Percentiles rank a stretch among this genome's conserved stretches.
These are phyloP conservation scores for Electrophaes corylata DNA, from an alignment of 2,888 invertebrate species.

Conservation along the genomic window DNA sequence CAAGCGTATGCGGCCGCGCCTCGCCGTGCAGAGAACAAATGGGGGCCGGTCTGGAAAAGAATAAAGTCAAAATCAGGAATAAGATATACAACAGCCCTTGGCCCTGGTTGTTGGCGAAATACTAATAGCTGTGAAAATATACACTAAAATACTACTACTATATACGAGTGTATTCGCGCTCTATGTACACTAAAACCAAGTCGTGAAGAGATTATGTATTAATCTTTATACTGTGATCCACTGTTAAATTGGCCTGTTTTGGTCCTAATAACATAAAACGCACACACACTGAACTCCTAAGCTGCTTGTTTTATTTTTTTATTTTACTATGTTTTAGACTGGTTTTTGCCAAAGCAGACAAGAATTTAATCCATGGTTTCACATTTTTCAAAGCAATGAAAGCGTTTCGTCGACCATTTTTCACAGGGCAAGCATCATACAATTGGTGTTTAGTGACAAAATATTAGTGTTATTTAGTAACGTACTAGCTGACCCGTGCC, in stretches of 20 bases:
- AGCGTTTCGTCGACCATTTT: not conserved
- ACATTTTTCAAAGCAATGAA: not conserved
- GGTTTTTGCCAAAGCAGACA: not conserved
- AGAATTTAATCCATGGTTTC: not conserved
- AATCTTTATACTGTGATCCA: not conserved
- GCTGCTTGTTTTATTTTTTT: too few species aligned
- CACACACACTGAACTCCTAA: too few species aligned
- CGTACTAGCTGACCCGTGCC: not conserved
- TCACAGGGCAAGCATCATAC: not conserved
- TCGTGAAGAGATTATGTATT: not conserved
- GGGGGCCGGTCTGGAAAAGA: constrained; percentile 55
- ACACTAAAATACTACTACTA: not conserved
- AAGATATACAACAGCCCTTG: not conserved
- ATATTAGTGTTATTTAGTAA: constrained; percentile 16
- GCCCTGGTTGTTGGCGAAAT: not conserved
- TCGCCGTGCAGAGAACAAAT: constrained; percentile 73
- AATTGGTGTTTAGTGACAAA: constrained; percentile 16
- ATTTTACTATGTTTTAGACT: not conserved
- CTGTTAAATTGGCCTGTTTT: too few species aligned
- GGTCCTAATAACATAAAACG: too few species aligned
- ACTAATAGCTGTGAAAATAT: not conserved
- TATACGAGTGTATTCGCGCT: not conserved
- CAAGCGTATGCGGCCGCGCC: constrained; percentile 78
- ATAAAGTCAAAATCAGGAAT: not conserved
- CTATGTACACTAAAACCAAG: not conserved